Base-by-base conservation (phyloP, 2,113 vertebrate genomes). In the Aspiorhynchus laticeps region DNA sequence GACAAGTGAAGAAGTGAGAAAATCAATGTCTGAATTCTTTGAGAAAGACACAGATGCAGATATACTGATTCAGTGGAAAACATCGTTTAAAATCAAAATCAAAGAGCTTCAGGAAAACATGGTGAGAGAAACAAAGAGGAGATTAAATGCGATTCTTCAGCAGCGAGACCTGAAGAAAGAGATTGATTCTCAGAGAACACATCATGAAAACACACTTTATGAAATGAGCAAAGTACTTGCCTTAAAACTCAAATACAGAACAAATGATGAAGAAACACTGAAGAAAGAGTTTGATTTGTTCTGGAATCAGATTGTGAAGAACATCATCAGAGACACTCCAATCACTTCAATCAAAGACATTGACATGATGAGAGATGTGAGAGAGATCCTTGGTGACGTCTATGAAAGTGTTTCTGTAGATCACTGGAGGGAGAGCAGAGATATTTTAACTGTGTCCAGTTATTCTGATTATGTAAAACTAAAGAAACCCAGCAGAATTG, bases 1-100 rank as follows among this genome's bases (percentile, higher is more conserved):
- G 74, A 28, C 4, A 28, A 51, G 43, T 51, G 26, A 77, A 31
- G 12, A 63, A 61, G 21, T 76, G 74, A 0, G 26, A 8, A 76
- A 76, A 14, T 46, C 11, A 9, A 48, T 48, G 74, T 31, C 74
- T 2, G 74, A 48, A 14, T 76, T 48, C 4, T 75, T 75, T 75
- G 21, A 75, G 21, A 75, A 75, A n/a, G 8, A 75, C 4, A n/a
- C 0, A 24, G 19, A 73, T 73, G 21, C 21, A 11, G 0, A 10
- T 14, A n/a, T 75, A n/a, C 10, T 75, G 38, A 75, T 43, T 75
- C 36, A 75, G 8, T 26, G 73, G 73, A 75, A 75, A 75, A 46
- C 19, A 2, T n/a, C 9, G 4, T 75, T 46, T 75, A 11, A 75
- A 14, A 43, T n/a, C 3, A 73, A 73, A 73, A 73, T 24, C 38